A percentile compares a stretch with the other conserved stretches of the same genome.
phyloP scores from a whole-genome alignment of 2,888 invertebrate genomes.

The Cerceris rybyensis region DNA sequence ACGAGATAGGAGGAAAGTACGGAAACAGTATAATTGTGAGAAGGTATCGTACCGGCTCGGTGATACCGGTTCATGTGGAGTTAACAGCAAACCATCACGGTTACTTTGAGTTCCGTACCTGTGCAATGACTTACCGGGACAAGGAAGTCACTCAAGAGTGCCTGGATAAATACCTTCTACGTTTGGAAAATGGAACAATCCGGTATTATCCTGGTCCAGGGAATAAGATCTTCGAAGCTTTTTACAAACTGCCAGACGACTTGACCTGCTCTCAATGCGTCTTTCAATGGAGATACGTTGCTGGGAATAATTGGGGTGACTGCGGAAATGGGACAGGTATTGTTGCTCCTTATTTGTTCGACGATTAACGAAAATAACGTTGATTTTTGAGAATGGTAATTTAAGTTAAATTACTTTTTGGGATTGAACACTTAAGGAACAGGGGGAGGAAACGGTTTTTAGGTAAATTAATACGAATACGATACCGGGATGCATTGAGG shows the following conservation, averaged over 20 bases:
- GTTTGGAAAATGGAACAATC: constrained; percentile 83
- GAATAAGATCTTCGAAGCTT: constrained; percentile 90
- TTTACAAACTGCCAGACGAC: constrained; percentile 85
- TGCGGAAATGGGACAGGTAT: constrained; percentile 80
- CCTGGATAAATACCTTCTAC: constrained; percentile 88
- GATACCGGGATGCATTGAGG: no score
- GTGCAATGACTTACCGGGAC: constrained; percentile 85
- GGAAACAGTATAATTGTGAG: constrained; percentile 92
- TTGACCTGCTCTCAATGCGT: constrained; percentile 91
- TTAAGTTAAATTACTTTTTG: no score
- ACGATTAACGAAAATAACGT: neutral
- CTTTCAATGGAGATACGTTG: constrained; percentile 94
- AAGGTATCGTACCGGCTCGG: constrained; percentile 87
- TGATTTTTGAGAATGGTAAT: no score
- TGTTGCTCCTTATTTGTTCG: neutral
- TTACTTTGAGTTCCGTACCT: constrained; percentile 92
- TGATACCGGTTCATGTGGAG: constrained; percentile 89
- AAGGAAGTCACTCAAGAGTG: constrained; percentile 89
- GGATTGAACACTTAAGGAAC: no score
- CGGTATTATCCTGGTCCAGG: constrained; percentile 90
- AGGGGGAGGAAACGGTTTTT: no score
- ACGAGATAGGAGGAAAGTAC: constrained; percentile 93
- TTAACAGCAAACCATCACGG: constrained; percentile 95
- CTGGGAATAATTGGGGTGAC: constrained; percentile 84
- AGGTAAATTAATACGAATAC: no score